A percentile compares a stretch with the other conserved stretches of the same genome.
Evolutionary conservation across 2,888 invertebrate genomes (phyloP).

Genomic region (Notocelia uddmanniana): DNA sequence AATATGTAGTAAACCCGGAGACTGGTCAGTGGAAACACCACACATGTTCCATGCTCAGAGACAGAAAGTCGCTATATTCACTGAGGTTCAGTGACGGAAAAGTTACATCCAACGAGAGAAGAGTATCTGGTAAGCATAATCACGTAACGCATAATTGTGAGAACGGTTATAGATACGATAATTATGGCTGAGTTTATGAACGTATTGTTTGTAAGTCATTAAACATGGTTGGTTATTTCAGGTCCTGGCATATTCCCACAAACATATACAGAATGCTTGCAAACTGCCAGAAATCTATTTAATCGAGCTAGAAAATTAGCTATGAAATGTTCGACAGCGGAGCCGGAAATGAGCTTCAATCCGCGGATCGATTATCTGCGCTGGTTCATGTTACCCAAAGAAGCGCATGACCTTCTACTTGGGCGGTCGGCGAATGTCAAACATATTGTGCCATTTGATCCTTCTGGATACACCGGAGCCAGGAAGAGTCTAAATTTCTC

Average conservation of each 20-base stretch:
- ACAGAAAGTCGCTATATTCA: conserved; percentile 93
- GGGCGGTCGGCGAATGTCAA: conserved; percentile 92
- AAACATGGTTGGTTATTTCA: conserved; percentile 54
- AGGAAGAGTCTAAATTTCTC: conserved; percentile 75
- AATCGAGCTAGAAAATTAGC: conserved; percentile 91
- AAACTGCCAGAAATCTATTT: conserved; percentile 92
- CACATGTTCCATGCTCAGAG: conserved; percentile 91
- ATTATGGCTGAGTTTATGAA: conserved; percentile 13
- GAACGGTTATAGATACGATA: conserved; percentile 13
- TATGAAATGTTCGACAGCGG: conserved; percentile 90
- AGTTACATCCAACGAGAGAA: conserved; percentile 90
- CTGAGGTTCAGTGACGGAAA: conserved; percentile 91
- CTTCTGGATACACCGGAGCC: conserved; percentile 85
- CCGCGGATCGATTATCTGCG: conserved; percentile 89
- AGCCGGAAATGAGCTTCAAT: conserved; percentile 91
- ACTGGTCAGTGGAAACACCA: conserved; percentile 96
- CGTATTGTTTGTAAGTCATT: conserved; percentile 24
- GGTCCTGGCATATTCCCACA: conserved; percentile 91
- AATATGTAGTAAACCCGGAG: conserved; percentile 94
- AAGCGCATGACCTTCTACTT: conserved; percentile 91
- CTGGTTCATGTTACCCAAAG: conserved; percentile 96
- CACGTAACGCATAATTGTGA: conserved; percentile 5
- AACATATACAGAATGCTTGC: conserved; percentile 91
- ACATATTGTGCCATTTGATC: conserved; percentile 91
- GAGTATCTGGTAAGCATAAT: conserved; percentile 84